phyloP scores from a whole-genome alignment of 2,113 vertebrate genomes.

The Origma solitaria region DNA sequence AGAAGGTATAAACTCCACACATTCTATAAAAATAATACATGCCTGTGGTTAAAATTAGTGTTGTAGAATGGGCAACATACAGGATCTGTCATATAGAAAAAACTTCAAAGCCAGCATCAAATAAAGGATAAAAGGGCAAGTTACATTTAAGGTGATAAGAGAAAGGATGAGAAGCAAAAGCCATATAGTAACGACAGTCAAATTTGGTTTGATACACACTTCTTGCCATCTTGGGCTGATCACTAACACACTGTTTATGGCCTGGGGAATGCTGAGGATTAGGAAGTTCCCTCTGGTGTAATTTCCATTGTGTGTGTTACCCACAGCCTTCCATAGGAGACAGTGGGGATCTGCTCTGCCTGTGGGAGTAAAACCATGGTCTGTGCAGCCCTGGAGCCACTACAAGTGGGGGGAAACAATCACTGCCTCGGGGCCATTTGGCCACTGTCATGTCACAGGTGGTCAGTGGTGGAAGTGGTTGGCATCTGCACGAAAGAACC shows the following conservation, averaged over 20 bases:
- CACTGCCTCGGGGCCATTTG: not conserved
- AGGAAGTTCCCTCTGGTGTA: not conserved
- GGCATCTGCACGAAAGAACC: not conserved
- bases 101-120: not conserved
- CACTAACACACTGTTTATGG: not conserved
- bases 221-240: not conserved
- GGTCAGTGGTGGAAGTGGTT: not conserved
- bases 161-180: not conserved
- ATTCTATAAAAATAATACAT: not conserved
- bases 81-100: not conserved
- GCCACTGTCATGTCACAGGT: not conserved
- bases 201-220: not conserved
- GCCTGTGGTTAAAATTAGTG: not conserved
- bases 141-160: not conserved
- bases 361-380: not conserved
- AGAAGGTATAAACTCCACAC: not conserved
- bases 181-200: not conserved
- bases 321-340: not conserved
- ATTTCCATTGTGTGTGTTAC: not conserved
- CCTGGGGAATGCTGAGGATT: not conserved
- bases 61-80: not conserved
- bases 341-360: fast-evolving
- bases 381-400: not conserved
- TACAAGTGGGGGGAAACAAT: not conserved
- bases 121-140: not conserved